Evolutionary conservation across 1,140 invertebrate species (phyloP), one percentile per base, ranked within the genome.

Genomic region (Cyphomyrmex costatus): DNA sequence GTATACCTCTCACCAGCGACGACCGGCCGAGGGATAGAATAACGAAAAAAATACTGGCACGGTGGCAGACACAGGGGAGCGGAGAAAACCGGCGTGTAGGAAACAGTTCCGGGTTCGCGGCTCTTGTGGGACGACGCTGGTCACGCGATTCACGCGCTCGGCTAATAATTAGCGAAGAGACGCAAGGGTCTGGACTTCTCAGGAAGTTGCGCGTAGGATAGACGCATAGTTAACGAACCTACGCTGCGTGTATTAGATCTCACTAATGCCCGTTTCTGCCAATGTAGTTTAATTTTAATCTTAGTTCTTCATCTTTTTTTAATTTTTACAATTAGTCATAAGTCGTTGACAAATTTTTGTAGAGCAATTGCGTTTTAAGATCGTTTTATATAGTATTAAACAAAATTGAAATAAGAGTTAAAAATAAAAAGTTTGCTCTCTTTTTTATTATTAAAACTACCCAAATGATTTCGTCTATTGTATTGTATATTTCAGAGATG

Each of bases 81-180:
- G 68, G 86, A 77, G 76, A 66, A 63, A 66, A 71, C 33, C 51
- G 58, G 68, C 53, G 21, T 63, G 51, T 60, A 88, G 82, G 70
- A 92, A 91, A 92, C 89, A 66, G 85, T 93, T 92, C 92, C 92
- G 91, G 89, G 90, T 93, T 92, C 87, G 66, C 66, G 49, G 49
- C 51, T 71, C 79, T 83, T 92, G 89, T 92, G 90, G 74, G 92
- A 93, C 86, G 71, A 89, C 86, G 76, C 61, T 92, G 91, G 88
- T 92, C 92, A 92, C 91, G 92, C 91, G 88, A 93, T 93, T 92
- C 92, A 91, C 92, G 91, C 91, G 90, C 78, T 88, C 86, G 46
- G 66, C 71, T 91, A 87, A 91, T 90, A 92, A 91, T 91, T 91
- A 91, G 88, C 80, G 19, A 33, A 33, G 53, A 68, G 49, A 68